Conservation (phyloP, 2,888 invertebrate species). For the Eilema sororculum region DNA sequence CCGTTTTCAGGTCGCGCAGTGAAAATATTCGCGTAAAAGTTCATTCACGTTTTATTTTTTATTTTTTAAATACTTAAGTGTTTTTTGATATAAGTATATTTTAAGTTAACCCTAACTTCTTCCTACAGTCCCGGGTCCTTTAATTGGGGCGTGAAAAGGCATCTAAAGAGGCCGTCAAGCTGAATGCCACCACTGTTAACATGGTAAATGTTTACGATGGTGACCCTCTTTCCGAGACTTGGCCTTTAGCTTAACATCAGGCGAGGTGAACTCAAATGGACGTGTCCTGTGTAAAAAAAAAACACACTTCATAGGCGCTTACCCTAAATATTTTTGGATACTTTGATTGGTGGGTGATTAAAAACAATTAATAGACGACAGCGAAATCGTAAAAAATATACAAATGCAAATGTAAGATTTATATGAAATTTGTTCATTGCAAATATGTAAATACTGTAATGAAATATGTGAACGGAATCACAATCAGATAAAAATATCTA, state of each 20-base stretch:
- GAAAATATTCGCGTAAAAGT: background rate
- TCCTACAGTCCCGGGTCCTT: no score
- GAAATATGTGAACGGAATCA: slow-evolving; percentile 37
- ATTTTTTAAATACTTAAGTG: background rate
- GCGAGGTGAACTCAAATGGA: no score
- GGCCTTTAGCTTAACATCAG: no score
- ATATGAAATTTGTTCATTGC: slow-evolving; percentile 30
- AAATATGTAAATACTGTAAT: slow-evolving; percentile 42
- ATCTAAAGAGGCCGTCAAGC: no score
- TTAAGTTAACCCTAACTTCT: no score
- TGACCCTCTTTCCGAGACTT: no score
- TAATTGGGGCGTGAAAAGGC: no score
- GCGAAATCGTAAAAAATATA: no score
- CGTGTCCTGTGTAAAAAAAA: no score
- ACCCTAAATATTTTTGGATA: background rate
- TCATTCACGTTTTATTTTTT: background rate
- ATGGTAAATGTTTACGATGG: no score
- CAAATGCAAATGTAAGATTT: no score
- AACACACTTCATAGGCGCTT: background rate
- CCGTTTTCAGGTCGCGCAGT: background rate
- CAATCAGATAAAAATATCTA: slow-evolving; percentile 40
- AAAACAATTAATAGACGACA: background rate
- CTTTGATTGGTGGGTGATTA: background rate
- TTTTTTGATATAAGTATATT: background rate
- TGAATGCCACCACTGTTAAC: no score